phyloP scores from a whole-genome alignment of 2,888 invertebrate genomes.

The Ennomos fuscantarius region DNA sequence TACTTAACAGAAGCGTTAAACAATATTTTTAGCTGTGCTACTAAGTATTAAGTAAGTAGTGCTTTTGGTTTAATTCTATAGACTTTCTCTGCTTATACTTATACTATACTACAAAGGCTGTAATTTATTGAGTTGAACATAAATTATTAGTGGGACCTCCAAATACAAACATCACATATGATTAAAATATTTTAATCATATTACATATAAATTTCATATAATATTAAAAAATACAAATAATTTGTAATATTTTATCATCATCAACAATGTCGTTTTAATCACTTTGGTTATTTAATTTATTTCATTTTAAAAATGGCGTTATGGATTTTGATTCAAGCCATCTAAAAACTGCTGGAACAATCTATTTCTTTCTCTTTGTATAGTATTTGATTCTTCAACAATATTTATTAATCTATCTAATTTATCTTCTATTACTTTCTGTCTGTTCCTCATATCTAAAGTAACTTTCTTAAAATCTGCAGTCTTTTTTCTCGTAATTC shows the following conservation, averaged over 20 bases:
- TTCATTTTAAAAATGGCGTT: conserved; percentile 14
- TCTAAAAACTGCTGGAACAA: conserved; percentile 74
- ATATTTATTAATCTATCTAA: conserved; percentile 76
- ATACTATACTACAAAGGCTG: too few species aligned
- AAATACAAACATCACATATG: too few species aligned
- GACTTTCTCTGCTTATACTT: too few species aligned
- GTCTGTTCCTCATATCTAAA: conserved; percentile 73
- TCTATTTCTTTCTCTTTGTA: conserved; percentile 74
- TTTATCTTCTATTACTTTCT: conserved; percentile 73
- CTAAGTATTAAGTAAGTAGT: too few species aligned
- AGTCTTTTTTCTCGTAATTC: conserved; percentile 60
- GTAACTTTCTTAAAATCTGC: conserved; percentile 72
- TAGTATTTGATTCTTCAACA: conserved; percentile 77
- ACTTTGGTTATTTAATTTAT: conserved; percentile 9
- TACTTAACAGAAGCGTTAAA: too few species aligned
- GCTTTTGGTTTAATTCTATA: too few species aligned
- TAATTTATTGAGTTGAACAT: too few species aligned
- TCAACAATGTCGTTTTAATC: conserved; percentile 1
- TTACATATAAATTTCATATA: too few species aligned
- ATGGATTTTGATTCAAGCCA: conserved; percentile 57
- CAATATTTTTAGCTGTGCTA: too few species aligned
- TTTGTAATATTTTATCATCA: neutral
- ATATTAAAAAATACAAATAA: too few species aligned
- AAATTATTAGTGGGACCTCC: too few species aligned
- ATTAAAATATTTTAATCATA: too few species aligned